Conservation (phyloP, 1,140 invertebrate genomes). For the Nixonia krombeini region DNA sequence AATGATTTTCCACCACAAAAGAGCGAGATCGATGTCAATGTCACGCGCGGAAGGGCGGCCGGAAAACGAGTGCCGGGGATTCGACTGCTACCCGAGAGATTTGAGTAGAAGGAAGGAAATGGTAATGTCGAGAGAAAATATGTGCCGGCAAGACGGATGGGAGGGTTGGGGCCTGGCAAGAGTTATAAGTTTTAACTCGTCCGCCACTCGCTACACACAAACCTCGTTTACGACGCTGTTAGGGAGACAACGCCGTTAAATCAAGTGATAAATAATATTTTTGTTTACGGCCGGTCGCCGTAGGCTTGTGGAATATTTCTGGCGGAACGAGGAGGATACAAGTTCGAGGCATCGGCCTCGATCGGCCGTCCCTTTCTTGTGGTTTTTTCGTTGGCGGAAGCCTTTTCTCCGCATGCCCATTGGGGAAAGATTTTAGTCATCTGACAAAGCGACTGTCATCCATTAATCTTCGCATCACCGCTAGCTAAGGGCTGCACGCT, state of each 20-base stretch:
- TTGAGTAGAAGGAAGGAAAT: constrained; percentile 46
- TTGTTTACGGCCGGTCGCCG: constrained; percentile 44
- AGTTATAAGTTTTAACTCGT: constrained; percentile 47
- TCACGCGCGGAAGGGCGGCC: constrained; percentile 8
- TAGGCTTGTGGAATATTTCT: constrained; percentile 27
- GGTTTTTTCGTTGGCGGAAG: neutral
- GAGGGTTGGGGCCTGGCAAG: constrained; percentile 9
- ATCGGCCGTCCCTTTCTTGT: neutral
- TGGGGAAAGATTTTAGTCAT: constrained; percentile 43
- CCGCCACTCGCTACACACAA: constrained; percentile 36
- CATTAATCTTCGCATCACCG: constrained; percentile 55
- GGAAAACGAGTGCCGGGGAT: constrained; percentile 28
- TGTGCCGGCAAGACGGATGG: constrained; percentile 43
- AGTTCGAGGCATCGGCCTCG: neutral
- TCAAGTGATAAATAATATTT: constrained; percentile 52
- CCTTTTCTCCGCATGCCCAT: constrained; percentile 18
- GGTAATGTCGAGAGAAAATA: constrained; percentile 50
- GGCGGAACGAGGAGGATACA: constrained; percentile 14
- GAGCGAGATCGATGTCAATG: constrained; percentile 45
- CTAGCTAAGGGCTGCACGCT: constrained; percentile 48
- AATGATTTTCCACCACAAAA: constrained; percentile 29
- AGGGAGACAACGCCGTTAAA: constrained; percentile 46
- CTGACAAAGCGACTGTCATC: constrained; percentile 38
- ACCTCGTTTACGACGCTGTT: constrained; percentile 51
- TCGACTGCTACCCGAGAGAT: constrained; percentile 18